Evolutionary conservation across 2,113 vertebrate genomes (phyloP).

Genomic region (Indri indri): DNA sequence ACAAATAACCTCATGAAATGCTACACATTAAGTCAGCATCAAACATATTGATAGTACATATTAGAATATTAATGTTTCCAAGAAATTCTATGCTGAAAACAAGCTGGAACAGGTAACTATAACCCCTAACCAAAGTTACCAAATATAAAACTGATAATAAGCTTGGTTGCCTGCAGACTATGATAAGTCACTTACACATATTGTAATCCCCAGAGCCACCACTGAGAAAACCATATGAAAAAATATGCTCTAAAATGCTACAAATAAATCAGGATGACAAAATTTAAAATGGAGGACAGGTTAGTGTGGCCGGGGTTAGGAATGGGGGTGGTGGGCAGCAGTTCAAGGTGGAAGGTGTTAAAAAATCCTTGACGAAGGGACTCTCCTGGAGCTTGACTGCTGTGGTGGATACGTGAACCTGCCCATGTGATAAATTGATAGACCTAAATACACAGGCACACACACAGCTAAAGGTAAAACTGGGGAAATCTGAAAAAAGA

Average conservation of each 20-base stretch:
- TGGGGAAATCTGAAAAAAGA: neutral
- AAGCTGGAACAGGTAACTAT: neutral
- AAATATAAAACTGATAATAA: neutral
- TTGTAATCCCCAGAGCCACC: neutral
- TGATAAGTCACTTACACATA: fast-evolving
- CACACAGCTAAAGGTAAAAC: fast-evolving
- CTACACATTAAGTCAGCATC: neutral
- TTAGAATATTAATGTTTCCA: neutral
- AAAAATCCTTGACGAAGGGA: neutral
- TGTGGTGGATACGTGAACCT: fast-evolving
- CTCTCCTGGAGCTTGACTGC: neutral
- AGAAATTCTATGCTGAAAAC: neutral
- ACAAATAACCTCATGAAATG: neutral
- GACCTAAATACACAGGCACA: no score
- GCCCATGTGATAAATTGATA: fast-evolving
- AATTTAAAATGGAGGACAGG: neutral
- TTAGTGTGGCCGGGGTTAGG: neutral
- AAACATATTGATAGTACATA: neutral
- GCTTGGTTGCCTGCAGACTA: neutral
- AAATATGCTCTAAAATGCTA: fast-evolving
- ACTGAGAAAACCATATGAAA: neutral
- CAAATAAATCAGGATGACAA: neutral
- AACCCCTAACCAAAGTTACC: neutral
- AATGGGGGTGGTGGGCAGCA: neutral
- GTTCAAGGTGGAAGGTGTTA: neutral